Base-by-base conservation (phyloP, 2,113 vertebrate species). In the Eira barbara region DNA sequence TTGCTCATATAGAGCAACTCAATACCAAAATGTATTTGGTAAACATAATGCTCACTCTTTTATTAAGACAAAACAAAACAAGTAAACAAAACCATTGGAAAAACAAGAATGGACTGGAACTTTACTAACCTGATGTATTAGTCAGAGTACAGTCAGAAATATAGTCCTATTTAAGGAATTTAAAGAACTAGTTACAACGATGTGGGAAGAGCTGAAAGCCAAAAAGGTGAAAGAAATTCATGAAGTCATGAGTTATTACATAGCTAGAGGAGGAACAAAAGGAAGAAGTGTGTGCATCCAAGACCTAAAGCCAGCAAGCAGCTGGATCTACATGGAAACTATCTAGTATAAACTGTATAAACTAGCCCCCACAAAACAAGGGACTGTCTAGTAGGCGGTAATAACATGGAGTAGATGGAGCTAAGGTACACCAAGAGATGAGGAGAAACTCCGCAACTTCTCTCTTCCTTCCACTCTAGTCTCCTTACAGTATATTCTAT, bases 11-110 rank as follows among this genome's bases (percentile, higher is more conserved):
- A 67, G 4, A 88, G 13, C 47, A 92, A 47, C 31, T 65, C 55
- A 93, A 67, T 42, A 82, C 36, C 45, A 85, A 76, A 76, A 89
- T 1, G 0, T 31, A 89, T 47, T 55, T 47, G 45, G 18, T 83
- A 49, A 85, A 91, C 47, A 31, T 55, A 88, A 63, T 65, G 39
- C 7, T 76, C 18, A 47, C 12, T 39, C 29, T 84, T 25, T 74
- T 88, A 76, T 59, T 69, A 93, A 89, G 73, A 78, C 34, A 69
- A 89, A 92, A 67, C 17, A 82, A 83, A 94, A 61, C n/a, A 76
- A 89, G 73, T 20, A 82, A 71, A 31, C 4, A 45, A 93, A 93
- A 69, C 10, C 18, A 84, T 36, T 34, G 59, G 27, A 45, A 74
- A 83, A 74, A 9, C 13, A 59, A 55, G 36, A 61, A 73, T 78